These are phyloP conservation scores for Lucinisca nassula DNA, from an alignment of 2,888 invertebrate genomes.

Conservation along the genomic window DNA sequence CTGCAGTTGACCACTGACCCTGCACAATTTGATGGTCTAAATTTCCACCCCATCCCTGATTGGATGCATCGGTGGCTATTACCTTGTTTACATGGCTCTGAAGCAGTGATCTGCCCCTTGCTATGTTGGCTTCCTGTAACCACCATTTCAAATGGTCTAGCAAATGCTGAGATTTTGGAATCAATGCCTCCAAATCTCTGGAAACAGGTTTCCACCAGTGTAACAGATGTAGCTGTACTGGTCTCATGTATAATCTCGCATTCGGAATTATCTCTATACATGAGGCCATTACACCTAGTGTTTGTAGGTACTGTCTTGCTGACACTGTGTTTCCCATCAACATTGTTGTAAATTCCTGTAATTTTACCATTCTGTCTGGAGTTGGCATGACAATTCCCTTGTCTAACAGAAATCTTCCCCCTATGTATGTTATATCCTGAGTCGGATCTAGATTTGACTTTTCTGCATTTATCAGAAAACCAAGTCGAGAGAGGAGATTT, in stretches of 20 bases:
- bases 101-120: constrained; percentile 9
- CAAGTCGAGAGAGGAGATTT: constrained; percentile 35
- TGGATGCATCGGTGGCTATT: constrained; percentile 9
- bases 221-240: too few species aligned
- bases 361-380: constrained; percentile 30
- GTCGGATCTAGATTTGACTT: constrained; percentile 42
- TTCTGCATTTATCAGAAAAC: constrained; percentile 58
- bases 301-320: neutral
- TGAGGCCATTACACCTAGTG: constrained; percentile 48
- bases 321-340: neutral
- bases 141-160: too few species aligned
- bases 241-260: too few species aligned
- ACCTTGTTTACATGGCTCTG: neutral
- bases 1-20: constrained; percentile 20
- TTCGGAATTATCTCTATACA: constrained; percentile 36
- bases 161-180: constrained; percentile 16
- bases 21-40: neutral
- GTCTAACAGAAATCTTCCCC: constrained; percentile 21
- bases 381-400: constrained; percentile 40
- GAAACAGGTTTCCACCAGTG: constrained; percentile 19
- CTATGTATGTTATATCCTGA: constrained; percentile 44
- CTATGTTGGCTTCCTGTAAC: too few species aligned
- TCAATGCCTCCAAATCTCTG: constrained; percentile 13
- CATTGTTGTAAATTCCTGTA: too few species aligned
- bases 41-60: too few species aligned